Evolutionary conservation across 2,113 vertebrate species (phyloP).

Genomic region (Numenius arquata): DNA sequence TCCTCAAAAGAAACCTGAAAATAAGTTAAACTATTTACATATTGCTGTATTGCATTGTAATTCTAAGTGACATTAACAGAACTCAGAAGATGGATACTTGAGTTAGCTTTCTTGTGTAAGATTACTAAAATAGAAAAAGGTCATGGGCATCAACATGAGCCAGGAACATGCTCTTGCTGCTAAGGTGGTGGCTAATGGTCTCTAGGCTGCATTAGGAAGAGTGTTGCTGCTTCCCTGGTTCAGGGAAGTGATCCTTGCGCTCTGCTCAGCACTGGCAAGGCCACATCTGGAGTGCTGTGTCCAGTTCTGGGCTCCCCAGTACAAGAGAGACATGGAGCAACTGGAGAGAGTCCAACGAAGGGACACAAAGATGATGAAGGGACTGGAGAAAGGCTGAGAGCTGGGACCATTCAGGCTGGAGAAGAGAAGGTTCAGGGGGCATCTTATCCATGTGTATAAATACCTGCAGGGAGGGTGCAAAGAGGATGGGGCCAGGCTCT

Average conservation of each 20-base stretch:
- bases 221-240: background rate
- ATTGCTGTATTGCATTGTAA: background rate
- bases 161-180: fast-evolving
- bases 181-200: background rate
- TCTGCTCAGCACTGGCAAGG: background rate
- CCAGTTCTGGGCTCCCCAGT: background rate
- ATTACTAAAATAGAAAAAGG: background rate
- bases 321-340: background rate
- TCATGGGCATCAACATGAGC: background rate
- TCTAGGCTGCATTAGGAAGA: background rate
- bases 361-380: background rate
- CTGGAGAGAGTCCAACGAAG: background rate
- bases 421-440: background rate
- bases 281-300: background rate
- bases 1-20: background rate
- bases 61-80: background rate
- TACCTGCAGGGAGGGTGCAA: background rate
- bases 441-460: background rate
- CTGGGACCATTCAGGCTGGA: background rate
- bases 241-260: background rate
- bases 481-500: background rate
- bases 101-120: background rate
- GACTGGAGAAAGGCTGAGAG: background rate
- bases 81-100: background rate
- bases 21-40: background rate